phyloP scores from a whole-genome alignment of 2,113 vertebrate genomes.

The Myotis brandtii region DNA sequence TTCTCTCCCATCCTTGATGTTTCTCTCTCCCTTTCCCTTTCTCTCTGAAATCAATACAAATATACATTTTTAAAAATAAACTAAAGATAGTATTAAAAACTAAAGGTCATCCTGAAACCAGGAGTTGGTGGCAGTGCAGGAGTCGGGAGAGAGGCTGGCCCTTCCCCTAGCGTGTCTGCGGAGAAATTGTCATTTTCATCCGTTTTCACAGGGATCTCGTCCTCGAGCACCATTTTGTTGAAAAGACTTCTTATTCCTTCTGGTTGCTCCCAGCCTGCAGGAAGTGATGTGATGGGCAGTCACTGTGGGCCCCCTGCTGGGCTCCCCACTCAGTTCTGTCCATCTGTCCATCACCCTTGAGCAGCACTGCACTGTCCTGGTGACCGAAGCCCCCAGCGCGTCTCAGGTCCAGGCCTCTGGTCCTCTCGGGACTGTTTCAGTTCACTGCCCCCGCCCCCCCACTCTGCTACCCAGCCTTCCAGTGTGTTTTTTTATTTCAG shows the following conservation, averaged over 20 bases:
- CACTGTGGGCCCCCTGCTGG: rapidly evolving
- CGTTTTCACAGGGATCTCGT: not conserved
- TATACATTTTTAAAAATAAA: no score
- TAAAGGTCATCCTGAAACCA: not conserved
- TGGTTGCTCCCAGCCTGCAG: not conserved
- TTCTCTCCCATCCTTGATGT: no score
- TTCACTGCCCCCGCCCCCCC: no score
- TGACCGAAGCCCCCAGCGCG: no score
- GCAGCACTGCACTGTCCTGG: rapidly evolving
- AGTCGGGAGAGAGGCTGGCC: rapidly evolving
- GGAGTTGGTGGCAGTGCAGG: not conserved
- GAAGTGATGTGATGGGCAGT: rapidly evolving
- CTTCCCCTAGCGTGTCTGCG: not conserved
- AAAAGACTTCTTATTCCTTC: not conserved
- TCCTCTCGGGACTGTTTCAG: not conserved
- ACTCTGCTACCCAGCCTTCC: not conserved
- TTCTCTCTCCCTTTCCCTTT: no score
- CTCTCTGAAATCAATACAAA: no score
- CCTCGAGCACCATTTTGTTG: not conserved
- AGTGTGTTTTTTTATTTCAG: not conserved
- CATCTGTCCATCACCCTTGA: rapidly evolving
- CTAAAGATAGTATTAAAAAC: not conserved
- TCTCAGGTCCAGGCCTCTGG: not conserved
- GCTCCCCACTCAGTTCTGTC: rapidly evolving
- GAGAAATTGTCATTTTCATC: not conserved